These are phyloP conservation scores for Elysia crispata DNA, from an alignment of 2,888 invertebrate genomes.

Conservation along the genomic window DNA sequence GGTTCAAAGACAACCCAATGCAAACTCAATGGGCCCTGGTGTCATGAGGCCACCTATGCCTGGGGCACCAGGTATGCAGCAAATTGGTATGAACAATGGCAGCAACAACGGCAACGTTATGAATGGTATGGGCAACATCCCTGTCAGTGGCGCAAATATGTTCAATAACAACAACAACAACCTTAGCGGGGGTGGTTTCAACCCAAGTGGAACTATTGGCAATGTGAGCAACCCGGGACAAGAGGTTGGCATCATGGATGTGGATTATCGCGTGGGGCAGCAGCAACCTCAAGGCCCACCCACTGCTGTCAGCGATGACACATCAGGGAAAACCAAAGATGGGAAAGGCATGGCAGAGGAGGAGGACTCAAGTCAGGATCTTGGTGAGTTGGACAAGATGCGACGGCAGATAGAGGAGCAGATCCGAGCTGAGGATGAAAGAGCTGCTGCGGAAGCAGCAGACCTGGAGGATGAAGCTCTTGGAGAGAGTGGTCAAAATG, in stretches of 20 bases:
- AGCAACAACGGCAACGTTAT: no score
- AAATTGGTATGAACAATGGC: no score
- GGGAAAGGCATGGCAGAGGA: not conserved
- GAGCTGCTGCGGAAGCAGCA: slow-evolving; percentile 5
- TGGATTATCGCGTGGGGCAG: slow-evolving; percentile 39
- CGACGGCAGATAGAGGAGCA: slow-evolving; percentile 43
- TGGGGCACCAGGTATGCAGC: no score
- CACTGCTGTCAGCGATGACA: no score
- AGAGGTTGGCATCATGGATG: slow-evolving; percentile 47
- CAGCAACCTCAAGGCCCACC: no score
- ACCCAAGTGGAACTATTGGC: not conserved
- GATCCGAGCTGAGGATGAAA: slow-evolving; percentile 37
- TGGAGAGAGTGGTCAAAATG: not conserved
- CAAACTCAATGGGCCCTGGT: no score
- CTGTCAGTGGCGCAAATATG: no score
- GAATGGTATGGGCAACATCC: no score
- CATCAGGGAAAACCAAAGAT: not conserved
- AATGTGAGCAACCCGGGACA: slow-evolving; percentile 16
- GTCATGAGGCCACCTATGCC: no score
- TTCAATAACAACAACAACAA: not conserved
- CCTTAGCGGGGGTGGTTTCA: not conserved
- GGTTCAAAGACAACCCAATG: not conserved
- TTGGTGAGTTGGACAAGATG: slow-evolving; percentile 43
- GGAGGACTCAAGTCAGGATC: slow-evolving; percentile 38
- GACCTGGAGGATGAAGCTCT: not conserved